phyloP scores from a whole-genome alignment of 1,140 invertebrate genomes.

The Solen grandis region DNA sequence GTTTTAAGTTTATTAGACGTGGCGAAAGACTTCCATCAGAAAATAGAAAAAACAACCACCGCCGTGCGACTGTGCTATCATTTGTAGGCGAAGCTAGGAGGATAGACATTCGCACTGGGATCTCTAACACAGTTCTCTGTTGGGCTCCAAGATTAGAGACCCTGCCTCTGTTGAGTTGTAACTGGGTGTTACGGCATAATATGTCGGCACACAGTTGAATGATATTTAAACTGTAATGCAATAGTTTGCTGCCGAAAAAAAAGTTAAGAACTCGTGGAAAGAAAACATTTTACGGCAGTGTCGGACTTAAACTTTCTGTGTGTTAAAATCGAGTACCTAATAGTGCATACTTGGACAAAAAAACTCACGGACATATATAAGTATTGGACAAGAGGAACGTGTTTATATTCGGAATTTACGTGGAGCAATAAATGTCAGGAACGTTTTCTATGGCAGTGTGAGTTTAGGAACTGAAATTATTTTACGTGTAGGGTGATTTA shows the following conservation, averaged over 20 bases:
- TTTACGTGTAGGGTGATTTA: no score
- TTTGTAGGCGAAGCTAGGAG: background rate
- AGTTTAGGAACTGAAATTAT: no score
- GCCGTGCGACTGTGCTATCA: slow-evolving; percentile 32
- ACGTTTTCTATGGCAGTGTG: no score
- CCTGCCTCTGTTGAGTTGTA: background rate
- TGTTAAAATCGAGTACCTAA: background rate
- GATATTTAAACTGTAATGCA: slow-evolving; percentile 15
- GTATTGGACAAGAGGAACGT: background rate
- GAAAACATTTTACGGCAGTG: background rate
- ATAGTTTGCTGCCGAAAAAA: slow-evolving; percentile 39
- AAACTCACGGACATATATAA: background rate
- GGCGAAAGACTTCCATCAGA: slow-evolving; percentile 28
- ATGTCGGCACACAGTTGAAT: background rate
- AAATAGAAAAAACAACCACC: slow-evolving; percentile 37
- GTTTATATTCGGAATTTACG: background rate
- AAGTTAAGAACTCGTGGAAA: no score
- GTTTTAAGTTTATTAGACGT: slow-evolving; percentile 56
- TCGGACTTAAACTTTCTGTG: background rate
- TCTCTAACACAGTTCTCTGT: slow-evolving; percentile 19
- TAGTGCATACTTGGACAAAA: background rate
- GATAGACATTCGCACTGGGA: background rate
- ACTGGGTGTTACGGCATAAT: slow-evolving; percentile 31
- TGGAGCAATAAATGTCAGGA: slow-evolving; percentile 1
- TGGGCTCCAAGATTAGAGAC: slow-evolving; percentile 30